These are phyloP conservation scores for Muntiacus muntjak DNA, from an alignment of 2,113 vertebrate species.

Conservation along the genomic window DNA sequence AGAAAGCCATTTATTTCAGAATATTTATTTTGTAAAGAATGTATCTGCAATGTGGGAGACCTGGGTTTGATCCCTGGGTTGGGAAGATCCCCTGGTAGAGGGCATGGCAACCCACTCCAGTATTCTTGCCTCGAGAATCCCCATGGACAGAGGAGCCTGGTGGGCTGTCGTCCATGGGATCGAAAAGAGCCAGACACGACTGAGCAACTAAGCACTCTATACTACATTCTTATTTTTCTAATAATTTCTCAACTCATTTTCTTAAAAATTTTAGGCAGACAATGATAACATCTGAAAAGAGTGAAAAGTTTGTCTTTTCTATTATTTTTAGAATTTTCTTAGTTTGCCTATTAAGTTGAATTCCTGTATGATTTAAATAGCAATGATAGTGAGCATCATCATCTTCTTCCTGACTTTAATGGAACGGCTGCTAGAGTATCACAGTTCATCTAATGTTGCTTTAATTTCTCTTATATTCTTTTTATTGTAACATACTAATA, in stretches of 20 bases:
- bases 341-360: neutral
- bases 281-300: neutral
- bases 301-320: neutral
- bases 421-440: neutral
- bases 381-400: neutral
- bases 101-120: neutral
- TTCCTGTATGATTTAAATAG: neutral
- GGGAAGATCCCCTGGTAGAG: neutral
- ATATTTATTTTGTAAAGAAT: neutral
- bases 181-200: neutral
- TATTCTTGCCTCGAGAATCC: neutral
- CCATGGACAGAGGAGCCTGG: neutral
- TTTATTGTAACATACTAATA: slow-evolving; percentile 9
- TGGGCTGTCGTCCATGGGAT: neutral
- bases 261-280: neutral
- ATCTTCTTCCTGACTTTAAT: slow-evolving; percentile 21
- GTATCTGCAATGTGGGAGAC: neutral
- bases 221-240: neutral
- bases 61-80: neutral
- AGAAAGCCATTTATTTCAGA: neutral
- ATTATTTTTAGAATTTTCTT: neutral
- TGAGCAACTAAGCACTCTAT: neutral
- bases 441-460: slow-evolving; percentile 16
- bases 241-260: slow-evolving; percentile 19
- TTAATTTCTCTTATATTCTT: slow-evolving; percentile 7